Percentiles rank a stretch among this genome's conserved stretches.
Evolutionary conservation across 2,888 invertebrate species (phyloP).

Genomic region (Drosophila diplacantha): DNA sequence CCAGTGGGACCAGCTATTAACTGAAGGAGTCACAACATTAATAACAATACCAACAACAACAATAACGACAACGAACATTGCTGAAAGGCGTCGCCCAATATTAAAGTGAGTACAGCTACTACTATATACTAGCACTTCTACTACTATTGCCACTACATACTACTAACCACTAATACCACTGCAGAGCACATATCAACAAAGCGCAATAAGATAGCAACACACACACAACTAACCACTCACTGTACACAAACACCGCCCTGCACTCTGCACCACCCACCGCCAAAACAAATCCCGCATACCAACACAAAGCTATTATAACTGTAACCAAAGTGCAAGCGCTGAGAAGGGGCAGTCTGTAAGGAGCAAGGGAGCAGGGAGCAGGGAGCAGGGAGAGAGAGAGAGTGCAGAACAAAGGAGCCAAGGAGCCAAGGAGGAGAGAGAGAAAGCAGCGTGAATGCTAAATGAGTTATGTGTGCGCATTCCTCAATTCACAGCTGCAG

Average conservation of each 20-base stretch:
- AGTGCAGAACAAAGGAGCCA: background rate
- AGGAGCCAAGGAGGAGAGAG: background rate
- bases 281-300: slow-evolving; percentile 25
- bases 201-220: slow-evolving; percentile 9
- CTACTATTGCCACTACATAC: slow-evolving; percentile 12
- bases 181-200: slow-evolving; percentile 15
- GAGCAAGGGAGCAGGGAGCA: background rate
- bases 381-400: background rate
- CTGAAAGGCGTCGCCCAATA: slow-evolving; percentile 54
- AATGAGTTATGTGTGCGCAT: slow-evolving; percentile 42
- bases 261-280: background rate
- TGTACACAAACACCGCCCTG: slow-evolving; percentile 1
- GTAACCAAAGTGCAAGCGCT: slow-evolving; percentile 33
- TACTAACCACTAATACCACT: slow-evolving; percentile 13
- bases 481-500: slow-evolving; percentile 29
- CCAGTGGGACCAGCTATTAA: slow-evolving; percentile 37
- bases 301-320: slow-evolving; percentile 32
- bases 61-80: slow-evolving; percentile 46
- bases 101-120: slow-evolving; percentile 49
- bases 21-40: slow-evolving; percentile 29
- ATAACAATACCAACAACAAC: slow-evolving; percentile 25
- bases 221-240: slow-evolving; percentile 3
- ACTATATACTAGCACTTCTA: slow-evolving; percentile 5
- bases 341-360: background rate
- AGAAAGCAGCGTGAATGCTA: slow-evolving; percentile 21